phyloP scores from a whole-genome alignment of 2,888 invertebrate genomes.

The Aphodius sticticus region DNA sequence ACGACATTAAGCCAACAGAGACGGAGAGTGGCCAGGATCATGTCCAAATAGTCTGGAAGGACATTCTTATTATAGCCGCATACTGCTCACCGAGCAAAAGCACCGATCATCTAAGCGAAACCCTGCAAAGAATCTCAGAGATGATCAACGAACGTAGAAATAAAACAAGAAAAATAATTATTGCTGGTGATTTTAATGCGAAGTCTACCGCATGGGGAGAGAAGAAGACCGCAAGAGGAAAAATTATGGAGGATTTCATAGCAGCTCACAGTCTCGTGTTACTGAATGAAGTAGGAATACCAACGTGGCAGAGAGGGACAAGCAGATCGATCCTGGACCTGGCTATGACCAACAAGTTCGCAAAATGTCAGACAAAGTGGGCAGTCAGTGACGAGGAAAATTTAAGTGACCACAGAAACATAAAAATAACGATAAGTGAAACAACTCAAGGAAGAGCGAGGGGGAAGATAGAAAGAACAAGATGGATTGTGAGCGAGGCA shows the following conservation, averaged over 20 bases:
- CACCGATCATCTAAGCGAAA: background rate
- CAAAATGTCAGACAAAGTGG: background rate
- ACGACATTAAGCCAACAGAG: background rate
- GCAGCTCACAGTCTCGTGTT: background rate
- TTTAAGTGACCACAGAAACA: background rate
- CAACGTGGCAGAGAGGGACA: constrained; percentile 17
- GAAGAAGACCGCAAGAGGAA: constrained; percentile 21
- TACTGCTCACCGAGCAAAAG: background rate
- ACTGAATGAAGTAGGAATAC: background rate
- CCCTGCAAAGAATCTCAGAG: background rate
- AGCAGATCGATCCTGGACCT: constrained; percentile 30
- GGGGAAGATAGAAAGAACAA: background rate
- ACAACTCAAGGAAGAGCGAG: background rate
- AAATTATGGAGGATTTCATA: constrained; percentile 18
- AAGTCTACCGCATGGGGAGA: constrained; percentile 30
- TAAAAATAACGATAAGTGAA: background rate
- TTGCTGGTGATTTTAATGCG: constrained; percentile 33
- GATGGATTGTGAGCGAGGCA: background rate
- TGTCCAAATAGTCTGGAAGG: background rate
- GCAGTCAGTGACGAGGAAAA: background rate
- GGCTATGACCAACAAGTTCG: background rate
- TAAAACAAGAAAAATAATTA: background rate
- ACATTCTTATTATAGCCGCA: background rate
- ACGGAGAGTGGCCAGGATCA: background rate
- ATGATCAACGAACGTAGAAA: background rate